A percentile compares a stretch with the other conserved stretches of the same genome.
phyloP scores from a whole-genome alignment of 1,140 invertebrate genomes.

The Solenopsis fugax region DNA sequence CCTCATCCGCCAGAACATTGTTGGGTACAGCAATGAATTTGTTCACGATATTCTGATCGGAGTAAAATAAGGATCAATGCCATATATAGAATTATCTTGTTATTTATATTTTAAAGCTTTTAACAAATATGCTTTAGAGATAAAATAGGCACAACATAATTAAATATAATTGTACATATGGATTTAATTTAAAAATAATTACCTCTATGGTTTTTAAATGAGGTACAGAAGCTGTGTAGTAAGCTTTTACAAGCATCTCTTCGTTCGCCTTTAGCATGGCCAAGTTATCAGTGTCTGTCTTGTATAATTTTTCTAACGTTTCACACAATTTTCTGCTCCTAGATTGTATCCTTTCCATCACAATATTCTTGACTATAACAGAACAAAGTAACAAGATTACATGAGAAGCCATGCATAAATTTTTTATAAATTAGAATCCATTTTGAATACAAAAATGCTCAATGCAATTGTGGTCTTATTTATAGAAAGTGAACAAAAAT shows the following conservation, averaged over 20 bases:
- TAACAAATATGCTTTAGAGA: neutral
- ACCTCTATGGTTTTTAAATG: constrained; percentile 79
- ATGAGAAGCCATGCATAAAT: neutral
- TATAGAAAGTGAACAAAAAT: constrained; percentile 23
- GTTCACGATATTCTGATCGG: constrained; percentile 74
- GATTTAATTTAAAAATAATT: constrained; percentile 51
- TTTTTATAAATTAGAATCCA: neutral
- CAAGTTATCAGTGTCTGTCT: constrained; percentile 61
- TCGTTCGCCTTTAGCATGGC: constrained; percentile 66
- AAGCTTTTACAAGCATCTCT: constrained; percentile 74
- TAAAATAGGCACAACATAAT: neutral
- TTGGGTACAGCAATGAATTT: constrained; percentile 78
- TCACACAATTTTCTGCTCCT: constrained; percentile 72
- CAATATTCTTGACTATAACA: constrained; percentile 77
- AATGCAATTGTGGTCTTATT: neutral
- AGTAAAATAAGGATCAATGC: constrained; percentile 44
- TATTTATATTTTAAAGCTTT: neutral
- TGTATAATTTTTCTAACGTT: constrained; percentile 72
- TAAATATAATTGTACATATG: neutral
- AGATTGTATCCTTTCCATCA: constrained; percentile 73
- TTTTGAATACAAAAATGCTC: neutral
- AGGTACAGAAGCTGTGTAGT: constrained; percentile 60
- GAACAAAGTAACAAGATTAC: constrained; percentile 11
- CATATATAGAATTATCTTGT: neutral
- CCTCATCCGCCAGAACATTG: constrained; percentile 80